phyloP scores from a whole-genome alignment of 2,888 invertebrate genomes.

The Cheilosia scutellata region DNA sequence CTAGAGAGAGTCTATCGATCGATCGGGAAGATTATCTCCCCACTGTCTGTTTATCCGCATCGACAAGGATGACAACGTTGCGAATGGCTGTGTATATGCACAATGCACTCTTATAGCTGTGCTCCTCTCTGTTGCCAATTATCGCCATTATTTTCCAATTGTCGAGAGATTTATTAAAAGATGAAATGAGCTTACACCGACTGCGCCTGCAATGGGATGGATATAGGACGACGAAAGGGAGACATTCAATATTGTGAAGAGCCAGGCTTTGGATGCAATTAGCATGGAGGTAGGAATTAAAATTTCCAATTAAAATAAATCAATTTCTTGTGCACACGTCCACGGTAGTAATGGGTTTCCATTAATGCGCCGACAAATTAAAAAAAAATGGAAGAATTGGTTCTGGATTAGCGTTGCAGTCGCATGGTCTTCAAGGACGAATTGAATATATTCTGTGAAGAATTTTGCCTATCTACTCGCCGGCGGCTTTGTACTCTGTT shows the following conservation, averaged over 20 bases:
- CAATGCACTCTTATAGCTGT: not conserved
- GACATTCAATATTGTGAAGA: slow-evolving; percentile 5
- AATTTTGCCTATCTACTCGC: not conserved
- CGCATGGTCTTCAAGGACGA: slow-evolving; percentile 49
- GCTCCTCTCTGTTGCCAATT: slow-evolving; percentile 66
- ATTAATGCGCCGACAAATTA: slow-evolving; percentile 75
- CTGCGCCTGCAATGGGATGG: not conserved
- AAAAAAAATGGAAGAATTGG: slow-evolving; percentile 33
- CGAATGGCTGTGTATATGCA: slow-evolving; percentile 33
- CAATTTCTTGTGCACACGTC: slow-evolving; percentile 66
- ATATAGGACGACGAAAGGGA: not conserved
- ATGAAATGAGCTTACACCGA: slow-evolving; percentile 54
- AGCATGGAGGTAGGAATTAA: slow-evolving; percentile 75
- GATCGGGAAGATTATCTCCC: slow-evolving; percentile 65
- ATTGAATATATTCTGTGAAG: slow-evolving; percentile 27
- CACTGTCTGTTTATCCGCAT: slow-evolving; percentile 66
- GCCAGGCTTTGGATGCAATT: slow-evolving; percentile 58
- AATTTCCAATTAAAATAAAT: slow-evolving; percentile 76
- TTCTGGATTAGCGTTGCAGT: slow-evolving; percentile 32
- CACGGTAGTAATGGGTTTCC: slow-evolving; percentile 70
- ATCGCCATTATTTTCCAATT: slow-evolving; percentile 76
- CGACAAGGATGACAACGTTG: slow-evolving; percentile 41
- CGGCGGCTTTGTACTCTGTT: too few relatives aligned
- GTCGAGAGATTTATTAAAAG: slow-evolving; percentile 74
- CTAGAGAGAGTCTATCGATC: slow-evolving; percentile 59